Evolutionary conservation across 2,888 invertebrate genomes (phyloP), one percentile per base, ranked within the genome.

Genomic region (Lycocerus yunnanus): DNA sequence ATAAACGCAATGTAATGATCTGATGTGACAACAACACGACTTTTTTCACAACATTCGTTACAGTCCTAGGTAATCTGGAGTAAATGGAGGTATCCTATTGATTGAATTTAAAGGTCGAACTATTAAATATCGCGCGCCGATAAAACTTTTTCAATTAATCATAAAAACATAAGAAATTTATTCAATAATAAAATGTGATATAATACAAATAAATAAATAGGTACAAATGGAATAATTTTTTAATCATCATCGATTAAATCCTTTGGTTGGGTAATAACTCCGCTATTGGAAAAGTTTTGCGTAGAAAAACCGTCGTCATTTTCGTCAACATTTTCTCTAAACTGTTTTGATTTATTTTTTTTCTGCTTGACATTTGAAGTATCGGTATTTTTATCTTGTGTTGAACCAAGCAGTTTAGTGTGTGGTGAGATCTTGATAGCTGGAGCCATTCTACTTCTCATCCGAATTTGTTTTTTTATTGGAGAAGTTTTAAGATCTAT

Each of bases 221-320:
- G 9, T 11, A 65, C 61, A 16, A 43, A 43, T n/a, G n/a, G 3
- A 58, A 71, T 24, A n/a, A n/a, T 66, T 15, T n/a, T 59, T 43
- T 66, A 66, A n/a, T 71, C 66, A n/a, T 71, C 66, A 11, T 71
- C 71, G 10, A 66, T 24, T n/a, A 59, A 59, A 13, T 66, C 21
- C 24, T 66, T n/a, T 11, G 71, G 71, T 59, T 71, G 71, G n/a
- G 71, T 71, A 59, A 71, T 65, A 20, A 71, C 27, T 71, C 21
- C 21, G n/a, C n/a, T 59, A 10, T 15, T 20, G 15, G 18, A 11
- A 58, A 5, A 15, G 21, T 21, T 58, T n/a, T 71, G 27, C 21
- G 14, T 15, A 16, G 20, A 13, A 10, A 21, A 6, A 3, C 18
- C 27, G n/a, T 65, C 65, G 13, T 65, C 58, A 9, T 69, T 43